A percentile compares a stretch with the other conserved stretches of the same genome.
Evolutionary conservation across 2,113 vertebrate species (phyloP).

Genomic region (Campylomormyrus tamandua): DNA sequence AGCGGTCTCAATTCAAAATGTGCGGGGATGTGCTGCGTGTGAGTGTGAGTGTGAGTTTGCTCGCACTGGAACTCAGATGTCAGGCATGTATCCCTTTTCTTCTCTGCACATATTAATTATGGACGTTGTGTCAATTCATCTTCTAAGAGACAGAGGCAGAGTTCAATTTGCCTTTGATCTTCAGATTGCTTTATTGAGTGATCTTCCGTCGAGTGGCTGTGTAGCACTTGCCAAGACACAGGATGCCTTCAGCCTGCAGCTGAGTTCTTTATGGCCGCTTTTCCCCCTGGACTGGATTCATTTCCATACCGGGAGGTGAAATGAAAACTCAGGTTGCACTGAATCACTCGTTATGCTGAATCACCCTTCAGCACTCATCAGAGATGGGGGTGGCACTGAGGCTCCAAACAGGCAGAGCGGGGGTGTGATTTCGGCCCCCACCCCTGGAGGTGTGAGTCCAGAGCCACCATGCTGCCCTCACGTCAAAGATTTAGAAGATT

Average conservation of each 20-base stretch:
- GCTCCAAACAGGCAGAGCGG: not conserved
- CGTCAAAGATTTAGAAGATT: not conserved
- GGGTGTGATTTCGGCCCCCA: not conserved
- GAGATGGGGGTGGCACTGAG: not conserved
- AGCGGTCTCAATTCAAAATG: not conserved
- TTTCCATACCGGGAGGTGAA: slow-evolving; percentile 11
- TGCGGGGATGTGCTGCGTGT: not conserved
- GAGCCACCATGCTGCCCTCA: not conserved
- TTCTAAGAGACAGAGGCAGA: slow-evolving; percentile 32
- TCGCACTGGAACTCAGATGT: not conserved
- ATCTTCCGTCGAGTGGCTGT: slow-evolving; percentile 14
- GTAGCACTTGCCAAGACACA: slow-evolving; percentile 44
- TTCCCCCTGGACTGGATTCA: not conserved
- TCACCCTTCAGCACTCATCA: not conserved
- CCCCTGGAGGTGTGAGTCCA: not conserved
- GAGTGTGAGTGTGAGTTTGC: not conserved
- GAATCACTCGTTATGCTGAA: slow-evolving; percentile 11
- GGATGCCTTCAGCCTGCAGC: slow-evolving; percentile 18
- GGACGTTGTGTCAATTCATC: slow-evolving; percentile 42
- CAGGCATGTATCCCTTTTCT: not conserved
- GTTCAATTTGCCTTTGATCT: slow-evolving; percentile 42
- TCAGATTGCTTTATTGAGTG: slow-evolving; percentile 41
- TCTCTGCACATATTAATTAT: slow-evolving; percentile 35
- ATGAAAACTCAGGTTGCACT: slow-evolving; percentile 2
- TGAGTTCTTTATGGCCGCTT: slow-evolving; percentile 44